Base-by-base conservation (phyloP, 1,140 invertebrate species). In the Caenorhabditis elegans region DNA sequence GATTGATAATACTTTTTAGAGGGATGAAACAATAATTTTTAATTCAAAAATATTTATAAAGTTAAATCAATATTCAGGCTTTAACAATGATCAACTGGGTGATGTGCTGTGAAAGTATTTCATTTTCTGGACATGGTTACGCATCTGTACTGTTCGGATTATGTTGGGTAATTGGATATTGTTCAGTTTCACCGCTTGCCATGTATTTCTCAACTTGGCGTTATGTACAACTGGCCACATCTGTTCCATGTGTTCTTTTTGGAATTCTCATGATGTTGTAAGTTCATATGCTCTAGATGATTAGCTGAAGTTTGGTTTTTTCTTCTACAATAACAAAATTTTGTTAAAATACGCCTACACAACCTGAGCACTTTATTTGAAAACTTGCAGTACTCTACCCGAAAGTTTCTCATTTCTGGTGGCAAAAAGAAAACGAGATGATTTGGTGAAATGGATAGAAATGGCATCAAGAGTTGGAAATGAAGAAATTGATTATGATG, bases 31-130 rank as follows among this genome's bases (percentile, higher is more conserved):
- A n/a, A n/a, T n/a, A n/a, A n/a, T n/a, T n/a, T n/a, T n/a, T n/a
- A n/a, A n/a, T n/a, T n/a, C n/a, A n/a, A n/a, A n/a, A n/a, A n/a
- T n/a, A n/a, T n/a, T n/a, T n/a, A n/a, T n/a, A n/a, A n/a, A n/a
- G n/a, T n/a, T n/a, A n/a, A n/a, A n/a, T n/a, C n/a, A n/a, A n/a
- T n/a, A n/a, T 79, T 17, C 55, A 79, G 78, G 53, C 53, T 3
- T n/a, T 79, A 19, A 60, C 48, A 26, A 79, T 79, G 78, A 70
- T 65, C 51, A 79, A 79, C 17, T 79, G 55, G 51, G 55, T 79
- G 11, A 60, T 79, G 51, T 79, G 78, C 47, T 79, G 78, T 47
- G 78, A 79, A 26, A 51, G 47, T 43, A 39, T 55, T 24, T 78
- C 48, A 15, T 53, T 53, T 49, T 51, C 77, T 39, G 49, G 77